Percentiles rank a stretch among this genome's conserved stretches.
phyloP scores from a whole-genome alignment of 1,140 invertebrate species.

The Macrostomum lignano region DNA sequence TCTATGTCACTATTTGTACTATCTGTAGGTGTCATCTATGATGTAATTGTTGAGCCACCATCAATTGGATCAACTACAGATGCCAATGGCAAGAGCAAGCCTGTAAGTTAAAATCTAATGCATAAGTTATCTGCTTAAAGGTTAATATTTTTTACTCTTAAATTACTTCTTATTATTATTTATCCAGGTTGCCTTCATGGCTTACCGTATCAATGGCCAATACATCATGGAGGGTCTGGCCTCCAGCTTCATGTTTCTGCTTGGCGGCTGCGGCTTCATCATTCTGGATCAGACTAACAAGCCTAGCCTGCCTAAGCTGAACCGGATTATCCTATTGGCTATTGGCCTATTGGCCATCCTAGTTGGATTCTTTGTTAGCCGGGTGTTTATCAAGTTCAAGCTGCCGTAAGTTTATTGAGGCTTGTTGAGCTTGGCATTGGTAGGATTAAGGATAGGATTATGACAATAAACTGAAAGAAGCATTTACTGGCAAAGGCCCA shows the following conservation, averaged over 20 bases:
- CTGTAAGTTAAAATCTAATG: too few relatives aligned
- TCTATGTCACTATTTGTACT: constrained; percentile 8
- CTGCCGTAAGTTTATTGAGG: constrained; percentile 34
- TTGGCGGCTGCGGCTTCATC: constrained; percentile 80
- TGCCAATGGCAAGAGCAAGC: constrained; percentile 69
- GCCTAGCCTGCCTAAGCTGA: constrained; percentile 56
- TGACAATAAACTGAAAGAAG: too few relatives aligned
- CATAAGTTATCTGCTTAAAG: too few relatives aligned
- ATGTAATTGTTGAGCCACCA: constrained; percentile 88
- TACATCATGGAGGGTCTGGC: constrained; percentile 95
- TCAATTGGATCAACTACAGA: constrained; percentile 86
- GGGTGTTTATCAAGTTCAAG: constrained; percentile 97
- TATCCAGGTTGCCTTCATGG: constrained; percentile 79
- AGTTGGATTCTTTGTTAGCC: constrained; percentile 75
- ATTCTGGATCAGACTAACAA: constrained; percentile 57
- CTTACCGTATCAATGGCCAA: constrained; percentile 82
- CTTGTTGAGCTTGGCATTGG: too few relatives aligned
- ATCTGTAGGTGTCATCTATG: constrained; percentile 65
- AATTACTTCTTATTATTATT: constrained; percentile 8
- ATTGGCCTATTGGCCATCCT: constrained; percentile 71
- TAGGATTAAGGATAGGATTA: too few relatives aligned
- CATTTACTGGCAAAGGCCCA: too few relatives aligned
- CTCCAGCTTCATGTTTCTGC: constrained; percentile 72
- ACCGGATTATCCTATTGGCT: constrained; percentile 58
- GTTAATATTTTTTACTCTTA: constrained; percentile 10